Evolutionary conservation across 2,888 invertebrate species (phyloP).

Genomic region (Heliconius erato): DNA sequence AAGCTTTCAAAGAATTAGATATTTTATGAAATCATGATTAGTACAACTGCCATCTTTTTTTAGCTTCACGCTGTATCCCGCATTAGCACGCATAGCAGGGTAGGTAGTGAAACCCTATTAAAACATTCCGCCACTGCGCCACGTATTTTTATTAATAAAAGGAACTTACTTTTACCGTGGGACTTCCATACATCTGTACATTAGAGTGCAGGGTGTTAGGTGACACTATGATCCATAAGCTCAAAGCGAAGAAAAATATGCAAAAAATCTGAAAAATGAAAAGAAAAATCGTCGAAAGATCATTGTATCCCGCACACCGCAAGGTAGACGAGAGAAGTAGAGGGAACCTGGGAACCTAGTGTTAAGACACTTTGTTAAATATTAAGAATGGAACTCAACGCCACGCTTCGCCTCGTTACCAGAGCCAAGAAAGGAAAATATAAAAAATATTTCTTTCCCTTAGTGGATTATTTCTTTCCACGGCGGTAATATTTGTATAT

Average conservation of each 20-base stretch:
- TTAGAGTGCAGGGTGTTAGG: neutral
- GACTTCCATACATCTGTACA: conserved; percentile 3
- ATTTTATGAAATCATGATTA: too few relatives aligned
- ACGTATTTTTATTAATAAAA: neutral
- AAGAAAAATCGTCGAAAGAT: neutral
- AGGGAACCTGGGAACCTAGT: neutral
- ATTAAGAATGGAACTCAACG: too few relatives aligned
- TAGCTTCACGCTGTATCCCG: neutral
- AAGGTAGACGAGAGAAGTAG: neutral
- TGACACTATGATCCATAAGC: conserved; percentile 11
- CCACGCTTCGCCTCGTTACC: too few relatives aligned
- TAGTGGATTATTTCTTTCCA: too few relatives aligned
- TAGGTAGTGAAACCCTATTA: neutral
- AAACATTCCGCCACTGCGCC: neutral
- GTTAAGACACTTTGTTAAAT: too few relatives aligned
- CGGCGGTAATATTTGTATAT: too few relatives aligned
- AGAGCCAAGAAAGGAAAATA: too few relatives aligned
- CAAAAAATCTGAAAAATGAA: neutral
- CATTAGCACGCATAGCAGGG: neutral
- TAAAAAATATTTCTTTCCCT: too few relatives aligned
- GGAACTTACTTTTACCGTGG: neutral
- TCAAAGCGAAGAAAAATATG: neutral
- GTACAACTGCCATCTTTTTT: neutral
- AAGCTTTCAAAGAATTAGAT: too few relatives aligned
- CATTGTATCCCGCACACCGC: neutral